Conservation (phyloP, 2,888 invertebrate species). For the Ichneumoninae sp. region DNA sequence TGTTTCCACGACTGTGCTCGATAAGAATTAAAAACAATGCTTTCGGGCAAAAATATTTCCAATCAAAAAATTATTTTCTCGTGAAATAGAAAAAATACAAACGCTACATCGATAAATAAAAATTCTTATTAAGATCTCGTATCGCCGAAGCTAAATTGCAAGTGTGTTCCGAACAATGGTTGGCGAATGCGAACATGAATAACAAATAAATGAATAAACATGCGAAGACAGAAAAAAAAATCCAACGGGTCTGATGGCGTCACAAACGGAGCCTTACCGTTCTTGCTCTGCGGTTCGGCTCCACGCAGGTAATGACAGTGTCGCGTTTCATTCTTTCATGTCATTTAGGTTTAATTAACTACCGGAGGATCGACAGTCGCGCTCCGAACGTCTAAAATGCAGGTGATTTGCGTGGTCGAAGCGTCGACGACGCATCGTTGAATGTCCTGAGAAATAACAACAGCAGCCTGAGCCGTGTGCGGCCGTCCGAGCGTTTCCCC, state of each 20-base stretch:
- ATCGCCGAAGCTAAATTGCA: not conserved
- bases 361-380: slow-evolving; percentile 71
- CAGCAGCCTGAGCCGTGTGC: slow-evolving; percentile 7
- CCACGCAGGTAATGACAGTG: slow-evolving; percentile 83
- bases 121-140: no score
- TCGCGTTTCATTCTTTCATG: slow-evolving; percentile 84
- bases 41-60: no score
- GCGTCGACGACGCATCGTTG: slow-evolving; percentile 53
- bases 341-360: slow-evolving; percentile 77
- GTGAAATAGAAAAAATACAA: no score
- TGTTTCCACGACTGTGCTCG: no score
- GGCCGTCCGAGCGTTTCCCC: not conserved
- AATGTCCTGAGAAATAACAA: slow-evolving; percentile 50
- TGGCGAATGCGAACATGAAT: not conserved
- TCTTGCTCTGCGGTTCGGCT: slow-evolving; percentile 82
- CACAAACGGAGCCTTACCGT: slow-evolving; percentile 79
- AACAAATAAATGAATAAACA: slow-evolving; percentile 29
- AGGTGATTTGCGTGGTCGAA: slow-evolving; percentile 58
- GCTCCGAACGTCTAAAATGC: slow-evolving; percentile 77
- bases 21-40: no score
- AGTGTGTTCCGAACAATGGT: not conserved
- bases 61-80: no score
- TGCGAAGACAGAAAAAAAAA: slow-evolving; percentile 35
- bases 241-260: slow-evolving; percentile 44
- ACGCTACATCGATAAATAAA: not conserved